These are phyloP conservation scores for Naso thynnoides DNA, from an alignment of 2,797 vertebrate genomes.

Conservation along the genomic window DNA sequence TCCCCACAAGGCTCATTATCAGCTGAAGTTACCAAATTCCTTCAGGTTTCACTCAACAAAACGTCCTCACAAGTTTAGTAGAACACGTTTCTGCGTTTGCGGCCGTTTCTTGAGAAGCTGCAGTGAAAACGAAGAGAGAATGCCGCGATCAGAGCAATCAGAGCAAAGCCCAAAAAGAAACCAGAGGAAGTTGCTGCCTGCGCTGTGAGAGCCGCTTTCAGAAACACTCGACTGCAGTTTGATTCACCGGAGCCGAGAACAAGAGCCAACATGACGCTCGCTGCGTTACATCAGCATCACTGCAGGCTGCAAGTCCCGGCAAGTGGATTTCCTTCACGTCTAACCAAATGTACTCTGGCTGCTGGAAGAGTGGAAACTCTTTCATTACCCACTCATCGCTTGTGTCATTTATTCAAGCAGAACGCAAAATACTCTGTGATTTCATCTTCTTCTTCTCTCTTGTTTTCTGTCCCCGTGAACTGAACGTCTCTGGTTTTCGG, in stretches of 20 bases:
- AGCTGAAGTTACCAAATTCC: not conserved
- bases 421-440: not conserved
- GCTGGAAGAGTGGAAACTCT: not conserved
- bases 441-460: not conserved
- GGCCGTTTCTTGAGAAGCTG: constrained; percentile 4
- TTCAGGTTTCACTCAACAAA: not conserved
- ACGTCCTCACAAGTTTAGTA: not conserved
- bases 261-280: constrained; percentile 10
- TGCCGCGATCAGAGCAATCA: constrained; percentile 4
- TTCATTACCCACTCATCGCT: not conserved
- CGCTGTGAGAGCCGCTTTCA: not conserved
- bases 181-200: constrained; percentile 42
- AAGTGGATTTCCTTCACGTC: not conserved
- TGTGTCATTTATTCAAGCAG: not conserved
- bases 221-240: not conserved
- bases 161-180: constrained; percentile 16
- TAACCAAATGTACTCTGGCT: not conserved
- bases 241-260: constrained; percentile 10
- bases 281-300: not conserved
- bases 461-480: not conserved
- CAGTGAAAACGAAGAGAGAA: not conserved
- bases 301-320: constrained; percentile 10
- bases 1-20: not conserved
- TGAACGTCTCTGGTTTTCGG: not conserved
- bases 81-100: not conserved